Base-by-base conservation (phyloP, 53 echinoderm and acorn worm genomes). In the Holothuria scabra region DNA sequence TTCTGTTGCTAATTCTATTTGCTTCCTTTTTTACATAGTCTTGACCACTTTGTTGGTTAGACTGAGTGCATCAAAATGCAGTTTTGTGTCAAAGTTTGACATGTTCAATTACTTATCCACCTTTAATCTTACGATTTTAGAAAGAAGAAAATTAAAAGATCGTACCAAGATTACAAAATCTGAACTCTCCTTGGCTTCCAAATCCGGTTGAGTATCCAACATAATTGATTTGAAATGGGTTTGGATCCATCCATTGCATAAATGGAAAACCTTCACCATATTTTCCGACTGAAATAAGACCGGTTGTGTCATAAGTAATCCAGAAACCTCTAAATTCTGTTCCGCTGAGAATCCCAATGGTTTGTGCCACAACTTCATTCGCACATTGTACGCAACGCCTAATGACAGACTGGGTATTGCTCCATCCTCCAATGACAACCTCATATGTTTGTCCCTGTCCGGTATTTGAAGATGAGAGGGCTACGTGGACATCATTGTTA, bases 121-220 rank as follows among this genome's bases (percentile, higher is more conserved):
- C 18, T 18, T 52, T 52, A 52, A 18, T 52, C n/a, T 52, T 52
- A 52, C 4, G 11, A 52, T 9, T 52, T 52, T 52, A 52, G 52
- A 14, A 9, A 41, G 8, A 41, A 10, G 7, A 41, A 41, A 41
- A 52, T 1, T 52, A 14, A 14, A 64, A n/a, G 22, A 11, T 64
- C 85, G 80, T 85, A 92, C 92, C 85, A 34, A 92, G 78, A 56
- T 86, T 82, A 46, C 93, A 93, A 69, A 93, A 90, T 34, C 84
- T 67, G 87, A 93, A 93, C 41, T 90, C 83, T 29, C 93, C 93
- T 1, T 44, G 60, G 66, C 48, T 48, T 19, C 90, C 88, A 37
- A n/a, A 90, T 2, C 93, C 90, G 2, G 93, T 93, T 12, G 89
- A 87, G 84, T 90, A 93, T 1, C 93, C 93, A 18, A 93, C 86